Base-by-base conservation (phyloP, 2,113 vertebrate species). In the Zosterops borbonicus region DNA sequence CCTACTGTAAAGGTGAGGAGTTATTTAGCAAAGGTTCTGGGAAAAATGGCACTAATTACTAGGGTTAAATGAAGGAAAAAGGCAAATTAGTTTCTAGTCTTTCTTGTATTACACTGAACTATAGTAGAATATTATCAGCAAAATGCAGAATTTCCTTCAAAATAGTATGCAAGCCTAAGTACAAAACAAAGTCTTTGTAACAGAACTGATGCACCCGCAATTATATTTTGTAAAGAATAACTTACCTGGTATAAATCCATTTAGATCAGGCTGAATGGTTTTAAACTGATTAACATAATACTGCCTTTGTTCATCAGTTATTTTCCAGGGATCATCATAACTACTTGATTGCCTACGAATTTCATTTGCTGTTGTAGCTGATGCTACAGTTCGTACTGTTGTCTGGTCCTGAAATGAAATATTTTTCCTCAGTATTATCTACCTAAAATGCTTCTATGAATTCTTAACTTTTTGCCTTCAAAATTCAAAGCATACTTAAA, bases 221-320 rank as follows among this genome's bases (percentile, higher is more conserved):
- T 90, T 94, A 76, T 93, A 93, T 73, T 93, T 93, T 96, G 88
- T 94, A 91, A 97, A 95, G 35, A 90, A 58, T 49, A 96, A 95
- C 98, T 97, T 97, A 99, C 99, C 99, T 97, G 99, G 99, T 97
- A 99, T 99, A 97, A 99, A 99, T 96, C 99, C 99, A 50, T 98
- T 99, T 88, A 99, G 98, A 98, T 99, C 99, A 62, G 99, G 98
- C 88, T 99, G 99, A 97, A 99, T 99, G 96, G 98, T 99, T 98
- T 99, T 99, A 98, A 99, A 99, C 87, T 99, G 99, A 98, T 99
- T 99, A 95, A 99, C 98, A 97, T 99, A 99, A 99, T 99, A 99
- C 98, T 99, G 99, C 95, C 99, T 98, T 97, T 99, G 99, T 97
- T 99, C 99, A 83, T 99, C 99, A 64, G 99, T 99, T 97, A 99